Conservation (phyloP, 2,888 invertebrate genomes). For the Sthenelais limicola region DNA sequence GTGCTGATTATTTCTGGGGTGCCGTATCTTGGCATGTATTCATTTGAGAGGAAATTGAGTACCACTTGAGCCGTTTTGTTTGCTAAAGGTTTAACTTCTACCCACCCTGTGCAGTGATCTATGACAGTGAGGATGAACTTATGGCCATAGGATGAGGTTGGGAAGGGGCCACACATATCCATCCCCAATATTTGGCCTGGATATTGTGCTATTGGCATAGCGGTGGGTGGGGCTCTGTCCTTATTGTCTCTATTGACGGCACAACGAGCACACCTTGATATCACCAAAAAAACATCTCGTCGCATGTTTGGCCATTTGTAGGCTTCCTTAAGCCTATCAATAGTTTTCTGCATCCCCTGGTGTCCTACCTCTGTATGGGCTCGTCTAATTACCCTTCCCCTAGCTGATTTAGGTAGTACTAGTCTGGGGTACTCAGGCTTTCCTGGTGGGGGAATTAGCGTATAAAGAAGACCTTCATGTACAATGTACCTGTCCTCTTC, state of each 20-base stretch:
- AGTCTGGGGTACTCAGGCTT: slow-evolving; percentile 14
- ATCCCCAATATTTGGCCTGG: slow-evolving; percentile 30
- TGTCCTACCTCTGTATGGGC: slow-evolving; percentile 27
- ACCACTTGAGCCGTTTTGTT: slow-evolving; percentile 9
- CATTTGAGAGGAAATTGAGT: background rate
- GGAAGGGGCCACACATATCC: slow-evolving; percentile 33
- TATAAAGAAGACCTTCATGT: slow-evolving; percentile 17
- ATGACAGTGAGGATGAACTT: background rate
- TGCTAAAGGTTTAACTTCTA: slow-evolving; percentile 22
- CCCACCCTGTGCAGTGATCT: slow-evolving; percentile 38
- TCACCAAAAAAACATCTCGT: background rate
- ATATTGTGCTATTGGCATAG: slow-evolving; percentile 5
- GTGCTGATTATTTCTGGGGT: slow-evolving; percentile 2
- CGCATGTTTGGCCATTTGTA: slow-evolving; percentile 28
- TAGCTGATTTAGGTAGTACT: slow-evolving; percentile 7
- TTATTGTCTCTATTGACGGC: background rate
- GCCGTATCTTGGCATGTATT: slow-evolving; percentile 23
- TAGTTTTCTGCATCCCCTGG: slow-evolving; percentile 20
- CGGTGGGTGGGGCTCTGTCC: background rate
- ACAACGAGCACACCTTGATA: slow-evolving; percentile 2
- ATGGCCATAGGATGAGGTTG: background rate
- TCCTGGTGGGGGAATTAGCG: background rate
- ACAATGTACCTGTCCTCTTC: slow-evolving; percentile 14
- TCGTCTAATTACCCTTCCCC: background rate
- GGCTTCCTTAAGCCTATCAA: slow-evolving; percentile 1